Conservation (phyloP, 1,140 invertebrate species). For the Panagrolaimus sp. region DNA sequence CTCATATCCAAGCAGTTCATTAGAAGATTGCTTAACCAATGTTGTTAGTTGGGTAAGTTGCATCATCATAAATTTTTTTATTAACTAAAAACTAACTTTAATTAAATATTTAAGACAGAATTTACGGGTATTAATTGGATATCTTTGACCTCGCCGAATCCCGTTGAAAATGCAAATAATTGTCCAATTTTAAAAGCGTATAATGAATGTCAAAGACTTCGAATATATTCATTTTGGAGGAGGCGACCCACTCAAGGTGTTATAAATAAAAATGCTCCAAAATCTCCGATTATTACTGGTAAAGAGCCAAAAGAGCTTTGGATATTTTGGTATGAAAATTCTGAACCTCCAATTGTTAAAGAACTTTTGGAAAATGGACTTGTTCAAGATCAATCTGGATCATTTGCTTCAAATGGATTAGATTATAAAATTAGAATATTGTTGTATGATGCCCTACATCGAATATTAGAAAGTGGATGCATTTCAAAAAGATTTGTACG, state of each 20-base stretch:
- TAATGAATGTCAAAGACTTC: neutral
- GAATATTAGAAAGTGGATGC: slow-evolving; percentile 30
- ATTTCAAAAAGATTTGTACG: slow-evolving; percentile 30
- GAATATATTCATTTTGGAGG: slow-evolving; percentile 21
- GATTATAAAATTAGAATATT: slow-evolving; percentile 41
- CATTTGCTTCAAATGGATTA: slow-evolving; percentile 20
- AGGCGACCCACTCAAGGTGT: slow-evolving; percentile 16
- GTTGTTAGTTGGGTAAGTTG: slow-evolving; percentile 34
- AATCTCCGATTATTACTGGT: slow-evolving; percentile 13
- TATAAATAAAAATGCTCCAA: slow-evolving; percentile 21
- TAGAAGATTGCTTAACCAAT: slow-evolving; percentile 43
- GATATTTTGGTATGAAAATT: slow-evolving; percentile 40
- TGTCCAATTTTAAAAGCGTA: slow-evolving; percentile 40
- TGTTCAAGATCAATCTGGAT: slow-evolving; percentile 20
- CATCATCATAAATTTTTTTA: slow-evolving; percentile 15
- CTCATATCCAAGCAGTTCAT: neutral
- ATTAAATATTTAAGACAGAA: slow-evolving; percentile 37
- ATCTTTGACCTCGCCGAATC: slow-evolving; percentile 23
- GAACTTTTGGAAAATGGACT: slow-evolving; percentile 6
- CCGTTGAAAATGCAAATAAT: slow-evolving; percentile 18
- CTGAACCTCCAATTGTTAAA: slow-evolving; percentile 11
- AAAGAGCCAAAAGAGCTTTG: slow-evolving; percentile 43
- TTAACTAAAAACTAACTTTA: neutral
- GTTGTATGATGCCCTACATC: slow-evolving; percentile 43
- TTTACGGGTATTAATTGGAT: slow-evolving; percentile 45